A percentile compares a stretch with the other conserved stretches of the same genome.
Conservation (phyloP, 2,888 invertebrate species). For the Ormyrus rosae region DNA sequence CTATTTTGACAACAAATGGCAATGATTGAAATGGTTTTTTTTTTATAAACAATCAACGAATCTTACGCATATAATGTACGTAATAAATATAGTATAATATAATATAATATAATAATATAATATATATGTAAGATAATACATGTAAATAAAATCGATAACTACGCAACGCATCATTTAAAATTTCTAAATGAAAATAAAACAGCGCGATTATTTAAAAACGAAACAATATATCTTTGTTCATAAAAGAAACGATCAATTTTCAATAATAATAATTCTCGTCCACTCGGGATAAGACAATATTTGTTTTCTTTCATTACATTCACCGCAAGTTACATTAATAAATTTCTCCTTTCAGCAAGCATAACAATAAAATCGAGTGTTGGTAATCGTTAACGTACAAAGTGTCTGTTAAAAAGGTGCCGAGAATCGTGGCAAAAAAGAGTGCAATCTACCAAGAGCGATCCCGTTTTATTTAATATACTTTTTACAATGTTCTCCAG, state of each 20-base stretch:
- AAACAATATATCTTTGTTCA: conserved; percentile 30
- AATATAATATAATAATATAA: conserved; percentile 17
- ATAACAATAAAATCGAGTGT: conserved; percentile 45
- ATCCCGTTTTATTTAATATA: not conserved
- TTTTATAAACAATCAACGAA: conserved; percentile 20
- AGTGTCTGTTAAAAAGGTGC: conserved; percentile 14
- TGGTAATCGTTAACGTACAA: conserved; percentile 34
- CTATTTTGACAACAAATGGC: conserved; percentile 24
- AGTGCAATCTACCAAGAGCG: not conserved
- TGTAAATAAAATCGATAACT: conserved; percentile 28
- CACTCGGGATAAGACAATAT: conserved; percentile 14
- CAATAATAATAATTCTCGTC: conserved; percentile 29
- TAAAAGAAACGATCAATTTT: conserved; percentile 44
- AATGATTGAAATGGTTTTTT: conserved; percentile 7
- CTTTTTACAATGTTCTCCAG: too few species aligned
- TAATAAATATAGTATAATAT: conserved; percentile 21
- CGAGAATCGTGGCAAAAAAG: conserved; percentile 39
- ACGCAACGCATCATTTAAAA: conserved; percentile 27
- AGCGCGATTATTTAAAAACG: conserved; percentile 33
- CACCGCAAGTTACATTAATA: conserved; percentile 40
- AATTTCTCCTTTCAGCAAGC: conserved; percentile 44
- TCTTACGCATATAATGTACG: conserved; percentile 1
- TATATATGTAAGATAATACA: conserved; percentile 22
- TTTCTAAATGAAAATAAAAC: conserved; percentile 34
- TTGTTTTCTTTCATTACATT: conserved; percentile 19